Evolutionary conservation across 2,888 invertebrate species (phyloP).

Genomic region (Megalurothrips usitatus): DNA sequence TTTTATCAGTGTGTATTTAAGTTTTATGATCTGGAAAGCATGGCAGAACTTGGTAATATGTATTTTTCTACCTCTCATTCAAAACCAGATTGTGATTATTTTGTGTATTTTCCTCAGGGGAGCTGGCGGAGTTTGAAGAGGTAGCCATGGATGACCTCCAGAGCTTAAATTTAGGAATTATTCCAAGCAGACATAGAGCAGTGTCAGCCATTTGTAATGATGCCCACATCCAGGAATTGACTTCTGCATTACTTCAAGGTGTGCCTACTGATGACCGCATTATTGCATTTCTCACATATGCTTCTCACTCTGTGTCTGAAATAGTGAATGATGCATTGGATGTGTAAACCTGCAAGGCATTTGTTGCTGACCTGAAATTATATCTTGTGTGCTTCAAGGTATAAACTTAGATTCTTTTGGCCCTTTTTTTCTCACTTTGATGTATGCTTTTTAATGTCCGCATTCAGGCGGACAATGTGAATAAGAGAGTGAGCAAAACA

Average conservation of each 20-base stretch:
- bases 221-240: not conserved
- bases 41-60: not conserved
- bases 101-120: not conserved
- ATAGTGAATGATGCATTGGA: too few relatives aligned
- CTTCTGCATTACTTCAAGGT: not conserved
- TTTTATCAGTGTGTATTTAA: not conserved
- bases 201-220: not conserved
- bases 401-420: too few relatives aligned
- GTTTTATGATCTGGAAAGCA: not conserved
- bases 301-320: too few relatives aligned
- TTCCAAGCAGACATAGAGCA: not conserved
- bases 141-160: not conserved
- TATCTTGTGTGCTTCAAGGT: too few relatives aligned
- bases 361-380: too few relatives aligned
- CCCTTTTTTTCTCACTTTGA: too few relatives aligned
- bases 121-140: not conserved
- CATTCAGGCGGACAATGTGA: too few relatives aligned
- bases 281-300: not conserved
- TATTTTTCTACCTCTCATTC: not conserved
- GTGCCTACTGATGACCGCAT: not conserved
- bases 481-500: too few relatives aligned
- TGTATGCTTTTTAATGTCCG: too few relatives aligned
- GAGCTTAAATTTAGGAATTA: not conserved
- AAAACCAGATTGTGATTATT: not conserved
- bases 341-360: too few relatives aligned